A percentile compares a stretch with the other conserved stretches of the same genome.
These are phyloP conservation scores for Pelusios castaneus DNA, from an alignment of 2,113 vertebrate genomes.

Conservation along the genomic window DNA sequence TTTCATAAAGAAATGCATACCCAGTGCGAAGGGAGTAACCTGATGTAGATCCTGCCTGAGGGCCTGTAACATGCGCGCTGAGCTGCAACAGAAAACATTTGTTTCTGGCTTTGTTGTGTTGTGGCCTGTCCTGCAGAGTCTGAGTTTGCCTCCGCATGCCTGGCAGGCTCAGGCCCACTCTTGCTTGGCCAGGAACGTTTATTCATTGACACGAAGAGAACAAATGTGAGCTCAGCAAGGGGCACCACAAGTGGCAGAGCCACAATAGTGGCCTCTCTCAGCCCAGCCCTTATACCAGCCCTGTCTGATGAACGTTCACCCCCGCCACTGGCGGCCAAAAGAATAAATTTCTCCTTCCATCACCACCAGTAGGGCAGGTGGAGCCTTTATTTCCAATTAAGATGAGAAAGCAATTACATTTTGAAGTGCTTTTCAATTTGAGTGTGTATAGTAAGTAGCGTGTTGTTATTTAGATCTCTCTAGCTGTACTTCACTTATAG, in stretches of 20 bases:
- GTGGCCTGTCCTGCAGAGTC: not conserved
- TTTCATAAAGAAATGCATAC: not conserved
- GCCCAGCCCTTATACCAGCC: not conserved
- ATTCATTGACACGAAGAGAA: not conserved
- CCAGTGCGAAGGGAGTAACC: no score
- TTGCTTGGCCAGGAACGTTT: not conserved
- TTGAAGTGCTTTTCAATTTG: not conserved
- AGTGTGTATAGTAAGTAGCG: not conserved
- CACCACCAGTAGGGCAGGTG: slow-evolving; percentile 3
- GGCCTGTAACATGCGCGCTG: not conserved
- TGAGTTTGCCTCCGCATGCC: accelerated
- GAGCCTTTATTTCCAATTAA: slow-evolving; percentile 15
- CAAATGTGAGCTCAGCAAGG: not conserved
- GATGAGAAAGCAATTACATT: not conserved
- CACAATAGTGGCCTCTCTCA: not conserved
- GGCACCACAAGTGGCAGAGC: not conserved
- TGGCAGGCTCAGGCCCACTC: not conserved
- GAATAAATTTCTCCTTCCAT: not conserved
- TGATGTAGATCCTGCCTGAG: not conserved
- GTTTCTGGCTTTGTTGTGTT: not conserved
- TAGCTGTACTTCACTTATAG: not conserved
- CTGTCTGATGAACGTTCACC: not conserved
- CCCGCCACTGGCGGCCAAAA: not conserved
- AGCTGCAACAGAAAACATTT: not conserved
- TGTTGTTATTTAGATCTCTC: not conserved